phyloP scores from a whole-genome alignment of 1,140 invertebrate species.

The Drosophila fuyamai region DNA sequence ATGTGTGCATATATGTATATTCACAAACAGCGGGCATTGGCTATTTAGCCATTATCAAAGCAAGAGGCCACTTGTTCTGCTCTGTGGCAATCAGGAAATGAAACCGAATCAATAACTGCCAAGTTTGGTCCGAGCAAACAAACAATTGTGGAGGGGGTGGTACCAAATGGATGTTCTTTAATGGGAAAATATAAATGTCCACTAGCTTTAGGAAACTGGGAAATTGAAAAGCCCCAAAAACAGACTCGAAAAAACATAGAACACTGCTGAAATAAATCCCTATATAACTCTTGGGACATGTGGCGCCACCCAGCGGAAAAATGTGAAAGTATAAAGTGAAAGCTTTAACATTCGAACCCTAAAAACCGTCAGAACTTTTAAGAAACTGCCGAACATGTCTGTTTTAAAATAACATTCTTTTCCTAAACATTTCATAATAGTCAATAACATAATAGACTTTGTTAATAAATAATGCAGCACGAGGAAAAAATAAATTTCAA shows the following conservation, averaged over 20 bases:
- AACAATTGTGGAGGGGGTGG: conserved; percentile 3
- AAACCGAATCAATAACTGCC: conserved; percentile 41
- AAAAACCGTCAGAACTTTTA: not conserved
- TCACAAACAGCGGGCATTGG: conserved; percentile 17
- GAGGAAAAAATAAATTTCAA: too few relatives aligned
- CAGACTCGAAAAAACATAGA: conserved; percentile 1
- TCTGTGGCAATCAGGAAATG: conserved; percentile 23
- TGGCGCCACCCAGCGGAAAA: conserved; percentile 6
- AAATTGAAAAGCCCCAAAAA: not conserved
- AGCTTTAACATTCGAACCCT: conserved; percentile 4
- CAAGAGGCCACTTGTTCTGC: conserved; percentile 7
- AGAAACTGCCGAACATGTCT: too few relatives aligned
- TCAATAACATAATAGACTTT: too few relatives aligned
- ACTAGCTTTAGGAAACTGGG: not conserved
- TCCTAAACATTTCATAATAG: not conserved
- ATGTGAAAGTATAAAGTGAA: not conserved
- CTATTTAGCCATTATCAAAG: conserved; percentile 14
- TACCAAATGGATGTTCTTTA: not conserved
- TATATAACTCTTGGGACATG: conserved; percentile 9
- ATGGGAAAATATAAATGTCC: not conserved
- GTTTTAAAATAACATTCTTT: not conserved
- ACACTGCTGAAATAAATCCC: not conserved
- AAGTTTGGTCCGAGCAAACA: conserved; percentile 11
- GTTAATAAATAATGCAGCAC: too few relatives aligned
- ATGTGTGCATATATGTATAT: conserved; percentile 33